Evolutionary conservation across 2,797 vertebrate species (phyloP).

Genomic region (Octomys mimax): DNA sequence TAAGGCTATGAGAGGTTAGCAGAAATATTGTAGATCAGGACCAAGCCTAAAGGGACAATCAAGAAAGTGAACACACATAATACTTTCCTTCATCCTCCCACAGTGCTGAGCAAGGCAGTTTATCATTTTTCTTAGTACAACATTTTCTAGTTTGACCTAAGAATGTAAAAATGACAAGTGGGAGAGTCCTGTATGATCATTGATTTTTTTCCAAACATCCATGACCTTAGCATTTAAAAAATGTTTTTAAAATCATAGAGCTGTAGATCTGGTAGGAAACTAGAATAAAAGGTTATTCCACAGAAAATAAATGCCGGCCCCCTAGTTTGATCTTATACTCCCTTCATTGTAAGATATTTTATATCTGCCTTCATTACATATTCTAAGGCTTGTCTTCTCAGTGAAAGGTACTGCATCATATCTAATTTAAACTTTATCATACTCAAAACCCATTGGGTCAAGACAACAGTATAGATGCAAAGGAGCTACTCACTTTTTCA

Average conservation of each 20-base stretch:
- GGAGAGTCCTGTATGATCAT: constrained; percentile 32
- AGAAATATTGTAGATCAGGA: neutral
- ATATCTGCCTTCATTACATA: neutral
- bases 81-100: neutral
- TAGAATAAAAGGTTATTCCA: neutral
- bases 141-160: constrained; percentile 63
- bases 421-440: constrained; percentile 18
- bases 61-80: accelerated
- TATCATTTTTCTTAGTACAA: constrained; percentile 56
- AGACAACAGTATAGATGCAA: neutral
- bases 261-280: constrained; percentile 1
- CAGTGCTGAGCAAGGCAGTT: constrained; percentile 17
- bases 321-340: neutral
- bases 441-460: neutral
- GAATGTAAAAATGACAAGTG: constrained; percentile 69
- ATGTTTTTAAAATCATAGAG: constrained; percentile 69
- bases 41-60: neutral
- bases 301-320: neutral
- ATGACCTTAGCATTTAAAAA: constrained; percentile 32
- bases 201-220: constrained; percentile 68
- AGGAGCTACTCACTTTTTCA: neutral
- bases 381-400: neutral
- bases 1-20: neutral
- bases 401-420: neutral
- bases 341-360: neutral